Base-by-base conservation (phyloP, 2,888 invertebrate species). In the Mesodorylaimus sp. region DNA sequence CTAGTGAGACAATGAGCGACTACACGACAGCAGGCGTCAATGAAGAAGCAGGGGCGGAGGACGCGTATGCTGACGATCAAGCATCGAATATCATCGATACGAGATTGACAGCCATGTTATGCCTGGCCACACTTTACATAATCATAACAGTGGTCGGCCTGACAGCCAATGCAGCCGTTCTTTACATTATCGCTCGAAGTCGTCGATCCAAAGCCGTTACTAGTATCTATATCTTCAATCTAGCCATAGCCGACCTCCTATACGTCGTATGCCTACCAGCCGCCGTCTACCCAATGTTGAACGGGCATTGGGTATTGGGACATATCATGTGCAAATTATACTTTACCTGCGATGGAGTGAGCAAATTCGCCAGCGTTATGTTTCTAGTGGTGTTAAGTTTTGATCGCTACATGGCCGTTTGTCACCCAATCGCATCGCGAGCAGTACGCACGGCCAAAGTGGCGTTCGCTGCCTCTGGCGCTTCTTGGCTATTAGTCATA, bases 151-250 rank as follows among this genome's bases (percentile, higher is more conserved):
- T 58, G 5, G 53, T 62, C 19, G 69, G 69, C 7, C 58, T 67
- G n/a, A 55, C 67, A 2, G 69, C 69, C 45, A 70, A 70, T 50
- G 59, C 64, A 2, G 59, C 69, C 44, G 70, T 70, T 24, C 65
- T 70, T 28, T 63, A 64, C 49, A 63, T 68, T 2, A 62, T 65
- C 16, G 50, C 62, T 2, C 57, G 65, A 43, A 67, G 64, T 54
- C 61, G 68, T n/a, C 66, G 68, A 48, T 66, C 68, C 68, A 66
- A 68, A 54, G 67, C 68, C 0, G 68, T 69, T 2, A 69, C 70
- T 3, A 69, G 68, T 54, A 60, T 67, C 56, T 70, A 68, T 57
- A 68, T 70, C 29, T 59, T 69, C 41, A 70, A 70, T 56, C 57
- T 70, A 43, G 69, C 70, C 3, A 52, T 70, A 3, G 67, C 69